Evolutionary conservation across 2,797 vertebrate species (phyloP).

Genomic region (Leuciscus waleckii): DNA sequence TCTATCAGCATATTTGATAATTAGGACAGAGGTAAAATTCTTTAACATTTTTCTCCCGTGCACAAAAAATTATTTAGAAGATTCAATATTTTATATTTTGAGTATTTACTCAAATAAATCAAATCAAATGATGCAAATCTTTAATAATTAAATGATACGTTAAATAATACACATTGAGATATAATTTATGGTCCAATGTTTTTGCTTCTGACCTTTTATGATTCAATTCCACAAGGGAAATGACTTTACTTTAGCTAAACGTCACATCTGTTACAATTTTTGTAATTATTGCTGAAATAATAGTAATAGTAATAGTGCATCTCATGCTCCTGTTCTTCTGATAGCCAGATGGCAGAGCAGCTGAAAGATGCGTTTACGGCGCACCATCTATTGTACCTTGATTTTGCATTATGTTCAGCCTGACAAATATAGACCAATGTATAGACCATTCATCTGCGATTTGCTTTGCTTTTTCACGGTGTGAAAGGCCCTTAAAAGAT

Average conservation of each 20-base stretch:
- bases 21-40: background rate
- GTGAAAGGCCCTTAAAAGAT: constrained; percentile 17
- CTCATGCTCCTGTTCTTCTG: background rate
- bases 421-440: constrained; percentile 8
- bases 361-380: background rate
- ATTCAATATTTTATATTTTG: background rate
- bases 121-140: background rate
- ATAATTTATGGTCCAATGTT: background rate
- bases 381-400: constrained; percentile 13
- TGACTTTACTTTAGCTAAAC: background rate
- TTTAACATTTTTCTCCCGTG: background rate
- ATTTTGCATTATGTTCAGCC: constrained; percentile 11
- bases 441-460: constrained; percentile 13
- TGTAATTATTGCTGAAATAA: background rate
- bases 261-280: background rate
- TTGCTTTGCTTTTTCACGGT: background rate
- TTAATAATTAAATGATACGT: background rate
- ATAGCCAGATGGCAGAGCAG: constrained; percentile 7
- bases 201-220: background rate
- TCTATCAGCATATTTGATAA: background rate
- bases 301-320: background rate
- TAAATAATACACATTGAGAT: constrained; percentile 1
- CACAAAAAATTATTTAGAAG: background rate
- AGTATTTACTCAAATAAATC: background rate
- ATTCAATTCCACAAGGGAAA: background rate